Percentiles rank a stretch among this genome's conserved stretches.
Conservation (phyloP, 2,113 vertebrate genomes). For the Piaya cayana region DNA sequence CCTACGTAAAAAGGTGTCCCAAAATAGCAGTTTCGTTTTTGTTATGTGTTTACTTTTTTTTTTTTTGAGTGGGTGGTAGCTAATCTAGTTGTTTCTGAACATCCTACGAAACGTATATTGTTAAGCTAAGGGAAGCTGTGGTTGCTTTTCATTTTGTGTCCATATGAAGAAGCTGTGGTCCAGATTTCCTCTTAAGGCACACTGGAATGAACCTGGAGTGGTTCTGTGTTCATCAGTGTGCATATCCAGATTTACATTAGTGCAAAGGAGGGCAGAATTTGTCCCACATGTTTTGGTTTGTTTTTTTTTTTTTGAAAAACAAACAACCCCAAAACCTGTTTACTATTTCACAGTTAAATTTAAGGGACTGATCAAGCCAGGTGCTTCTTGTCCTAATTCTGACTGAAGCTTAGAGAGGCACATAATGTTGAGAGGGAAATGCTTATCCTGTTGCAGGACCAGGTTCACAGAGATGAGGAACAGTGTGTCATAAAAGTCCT, state of each 20-base stretch:
- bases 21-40: constrained; percentile 36
- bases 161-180: background rate
- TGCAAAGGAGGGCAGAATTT: background rate
- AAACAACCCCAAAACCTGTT: accelerated
- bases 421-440: background rate
- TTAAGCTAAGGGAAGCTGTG: background rate
- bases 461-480: background rate
- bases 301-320: background rate
- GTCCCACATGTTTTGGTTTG: background rate
- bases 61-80: constrained; percentile 15
- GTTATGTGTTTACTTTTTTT: background rate
- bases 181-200: background rate
- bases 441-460: background rate
- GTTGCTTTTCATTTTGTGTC: background rate
- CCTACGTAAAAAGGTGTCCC: background rate
- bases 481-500: background rate
- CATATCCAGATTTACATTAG: background rate
- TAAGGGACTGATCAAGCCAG: background rate
- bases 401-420: background rate
- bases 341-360: background rate
- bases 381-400: background rate
- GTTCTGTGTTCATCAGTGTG: background rate
- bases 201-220: background rate
- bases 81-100: constrained; percentile 7
- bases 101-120: background rate